Conservation (phyloP, 2,797 vertebrate species). For the Choloepus didactylus region DNA sequence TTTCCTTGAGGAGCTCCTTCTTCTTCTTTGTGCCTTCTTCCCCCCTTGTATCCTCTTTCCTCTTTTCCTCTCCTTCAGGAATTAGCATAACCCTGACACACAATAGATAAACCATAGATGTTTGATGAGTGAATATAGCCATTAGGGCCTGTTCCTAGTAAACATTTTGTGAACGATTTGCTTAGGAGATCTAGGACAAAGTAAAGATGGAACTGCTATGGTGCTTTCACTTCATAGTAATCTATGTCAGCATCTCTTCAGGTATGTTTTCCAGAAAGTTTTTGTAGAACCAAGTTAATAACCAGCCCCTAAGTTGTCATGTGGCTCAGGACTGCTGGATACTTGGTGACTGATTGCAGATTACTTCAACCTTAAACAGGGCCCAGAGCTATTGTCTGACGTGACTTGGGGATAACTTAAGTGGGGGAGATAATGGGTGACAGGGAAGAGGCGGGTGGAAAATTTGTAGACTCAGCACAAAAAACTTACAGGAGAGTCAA, state of each 20-base stretch:
- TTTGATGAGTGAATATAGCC: neutral
- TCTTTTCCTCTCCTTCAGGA: slow-evolving; percentile 37
- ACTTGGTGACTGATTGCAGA: slow-evolving; percentile 35
- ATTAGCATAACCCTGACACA: slow-evolving; percentile 12
- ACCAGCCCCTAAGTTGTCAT: neutral
- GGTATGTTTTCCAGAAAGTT: neutral
- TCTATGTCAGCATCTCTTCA: neutral
- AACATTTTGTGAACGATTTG: slow-evolving; percentile 16
- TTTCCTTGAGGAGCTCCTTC: neutral
- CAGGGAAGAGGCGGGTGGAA: neutral
- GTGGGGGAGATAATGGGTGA: neutral
- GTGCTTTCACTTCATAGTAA: neutral
- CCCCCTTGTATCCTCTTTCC: slow-evolving; percentile 15
- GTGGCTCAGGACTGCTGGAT: neutral
- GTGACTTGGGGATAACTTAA: neutral
- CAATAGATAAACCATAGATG: neutral
- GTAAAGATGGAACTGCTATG: neutral
- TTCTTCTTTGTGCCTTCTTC: slow-evolving; percentile 11
- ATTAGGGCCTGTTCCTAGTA: neutral
- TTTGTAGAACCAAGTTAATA: slow-evolving; percentile 45
- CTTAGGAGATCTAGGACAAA: slow-evolving; percentile 40
- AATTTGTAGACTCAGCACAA: neutral
- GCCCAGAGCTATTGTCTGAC: slow-evolving; percentile 1
- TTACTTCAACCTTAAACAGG: slow-evolving; percentile 36
- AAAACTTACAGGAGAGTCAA: neutral